Evolutionary conservation across 1,140 invertebrate species (phyloP), one percentile per base, ranked within the genome.

Genomic region (Drosophila nebulosa): DNA sequence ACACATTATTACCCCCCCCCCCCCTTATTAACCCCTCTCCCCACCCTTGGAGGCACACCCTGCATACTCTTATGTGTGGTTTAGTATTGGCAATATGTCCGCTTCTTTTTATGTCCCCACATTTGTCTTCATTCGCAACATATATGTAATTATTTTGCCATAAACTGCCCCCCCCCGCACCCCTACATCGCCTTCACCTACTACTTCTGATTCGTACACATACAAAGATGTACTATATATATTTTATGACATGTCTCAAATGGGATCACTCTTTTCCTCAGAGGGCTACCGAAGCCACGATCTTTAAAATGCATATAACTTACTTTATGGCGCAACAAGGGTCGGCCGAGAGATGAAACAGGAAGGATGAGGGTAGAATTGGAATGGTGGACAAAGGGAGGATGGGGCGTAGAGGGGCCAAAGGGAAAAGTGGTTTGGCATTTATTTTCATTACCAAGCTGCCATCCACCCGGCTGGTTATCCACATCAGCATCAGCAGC

Each of bases 371-470:
- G n/a, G n/a, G 26, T 46, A 16, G 39, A 21, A 21, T 21, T 46
- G 39, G 16, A 46, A n/a, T n/a, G n/a, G n/a, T n/a, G n/a, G n/a
- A n/a, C n/a, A n/a, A n/a, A n/a, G n/a, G 2, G 14, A 16, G 5
- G 39, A 26, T 24, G n/a, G 5, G 24, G 14, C 5, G n/a, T 7
- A 7, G 10, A 10, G 30, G 18, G 30, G 30, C 30, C 30, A 32
- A 32, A 42, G 9, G 52, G 52, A 55, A 55, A 55, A 55, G 52
- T 55, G 52, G 52, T 60, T 60, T 60, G 57, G 39, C 57, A 60
- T 60, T 60, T 60, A 60, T 60, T 60, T 60, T 60, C 57, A 60
- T 60, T 60, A 60, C 57, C 57, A 60, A 21, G 21, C 21, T 42
- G 36, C 27, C 35, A 35, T 5, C 27, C 35, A 35, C n/a, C 26